Evolutionary conservation across 2,888 invertebrate species (phyloP), one percentile per base, ranked within the genome.

Genomic region (Therioaphis trifolii): DNA sequence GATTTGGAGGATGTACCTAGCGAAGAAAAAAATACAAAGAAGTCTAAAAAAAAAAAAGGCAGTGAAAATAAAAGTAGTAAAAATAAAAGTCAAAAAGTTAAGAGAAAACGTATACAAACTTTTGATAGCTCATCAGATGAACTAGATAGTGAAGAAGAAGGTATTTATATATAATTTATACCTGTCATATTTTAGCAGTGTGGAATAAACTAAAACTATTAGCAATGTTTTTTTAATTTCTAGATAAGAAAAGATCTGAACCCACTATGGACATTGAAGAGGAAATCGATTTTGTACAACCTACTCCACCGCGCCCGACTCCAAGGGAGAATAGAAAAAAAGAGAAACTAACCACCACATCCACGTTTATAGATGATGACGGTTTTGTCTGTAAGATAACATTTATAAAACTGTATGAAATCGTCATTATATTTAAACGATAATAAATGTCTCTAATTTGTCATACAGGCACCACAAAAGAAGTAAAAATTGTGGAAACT

Each of bases 61-160:
- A 63, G 46, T n/a, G 29, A 9, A 29, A 61, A 24, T 2, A 69
- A 61, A 46, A 63, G 43, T 43, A 58, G 7, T 5, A 35, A 63
- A 40, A 63, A 49, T 55, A 79, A 21, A 18, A 69, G 9, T 49
- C 29, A 24, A 49, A 79, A 71, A 27, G 15, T 46, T 11, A 82
- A 82, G 74, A 82, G 82, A 29, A 82, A 74, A 35, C 82, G 82
- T 66, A 82, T 82, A 18, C 82, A 82, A 66, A 82, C 74, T 49
- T 82, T 82, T 27, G 63, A 82, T n/a, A 82, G 82, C 74, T 74
- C 82, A 63, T 72, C 74, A n/a, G 82, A 82, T 63, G 82, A 82
- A 52, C 24, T 63, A 40, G 24, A 74, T 63, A 63, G 49, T n/a
- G 72, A 72, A n/a, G 82, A 82, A 66, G 82, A 82, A 82, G 82